Evolutionary conservation across 2,888 invertebrate genomes (phyloP).

Genomic region (Encarsia formosa): DNA sequence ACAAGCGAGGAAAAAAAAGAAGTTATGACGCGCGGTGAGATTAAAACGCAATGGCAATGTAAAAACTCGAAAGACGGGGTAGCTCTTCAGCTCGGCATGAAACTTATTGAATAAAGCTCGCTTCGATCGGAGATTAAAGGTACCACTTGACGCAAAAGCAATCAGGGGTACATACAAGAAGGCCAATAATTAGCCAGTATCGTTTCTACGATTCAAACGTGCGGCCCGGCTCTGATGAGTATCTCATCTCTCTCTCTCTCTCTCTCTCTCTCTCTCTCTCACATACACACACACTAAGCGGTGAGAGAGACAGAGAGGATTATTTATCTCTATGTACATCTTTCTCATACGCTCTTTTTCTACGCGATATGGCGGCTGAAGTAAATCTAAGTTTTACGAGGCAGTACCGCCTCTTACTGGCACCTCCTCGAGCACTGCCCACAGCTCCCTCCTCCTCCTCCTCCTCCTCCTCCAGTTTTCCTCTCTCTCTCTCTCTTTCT

Average conservation of each 20-base stretch:
- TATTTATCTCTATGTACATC: no score
- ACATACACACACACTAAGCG: no score
- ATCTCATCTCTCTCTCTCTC: slow-evolving; percentile 43
- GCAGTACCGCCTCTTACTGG: slow-evolving; percentile 53
- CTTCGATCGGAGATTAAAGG: slow-evolving; percentile 9
- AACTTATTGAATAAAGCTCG: slow-evolving; percentile 22
- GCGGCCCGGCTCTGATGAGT: slow-evolving; percentile 46
- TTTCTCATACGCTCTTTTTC: slow-evolving; percentile 27
- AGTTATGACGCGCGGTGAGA: no score
- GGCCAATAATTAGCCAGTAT: background rate
- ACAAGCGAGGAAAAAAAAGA: no score
- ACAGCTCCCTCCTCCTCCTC: slow-evolving; percentile 33
- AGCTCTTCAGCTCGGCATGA: slow-evolving; percentile 5
- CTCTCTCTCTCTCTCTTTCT: slow-evolving; percentile 11
- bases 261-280: slow-evolving; percentile 12
- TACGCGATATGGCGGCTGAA: slow-evolving; percentile 50
- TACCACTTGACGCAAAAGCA: slow-evolving; percentile 18
- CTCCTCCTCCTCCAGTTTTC: slow-evolving; percentile 7
- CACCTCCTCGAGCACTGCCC: slow-evolving; percentile 50
- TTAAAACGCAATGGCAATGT: background rate
- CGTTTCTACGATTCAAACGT: slow-evolving; percentile 21
- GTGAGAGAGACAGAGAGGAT: background rate
- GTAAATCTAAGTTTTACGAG: slow-evolving; percentile 53
- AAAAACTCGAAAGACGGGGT: background rate
- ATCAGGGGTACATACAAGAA: slow-evolving; percentile 4